Evolutionary conservation across 2,888 invertebrate genomes (phyloP).

Genomic region (Limnephilus lunatus): DNA sequence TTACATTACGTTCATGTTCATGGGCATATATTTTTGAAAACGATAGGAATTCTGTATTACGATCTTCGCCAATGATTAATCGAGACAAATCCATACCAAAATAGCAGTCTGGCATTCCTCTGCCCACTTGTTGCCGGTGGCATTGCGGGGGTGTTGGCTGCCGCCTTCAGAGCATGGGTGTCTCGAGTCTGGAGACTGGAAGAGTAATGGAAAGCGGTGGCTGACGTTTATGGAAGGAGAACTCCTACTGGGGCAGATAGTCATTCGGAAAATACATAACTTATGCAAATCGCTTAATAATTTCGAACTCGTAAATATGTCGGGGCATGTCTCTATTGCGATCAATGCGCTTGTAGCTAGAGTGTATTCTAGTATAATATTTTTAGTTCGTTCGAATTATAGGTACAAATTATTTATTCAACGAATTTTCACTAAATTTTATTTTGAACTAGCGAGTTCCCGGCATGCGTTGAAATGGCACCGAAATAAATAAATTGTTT

Average conservation of each 20-base stretch:
- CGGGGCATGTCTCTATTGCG: neutral
- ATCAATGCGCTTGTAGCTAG: neutral
- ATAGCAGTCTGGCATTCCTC: neutral
- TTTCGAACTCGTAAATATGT: neutral
- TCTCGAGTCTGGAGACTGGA: neutral
- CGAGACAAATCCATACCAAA: neutral
- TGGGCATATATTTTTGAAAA: neutral
- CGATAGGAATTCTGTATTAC: neutral
- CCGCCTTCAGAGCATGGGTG: neutral
- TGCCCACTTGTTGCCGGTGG: neutral
- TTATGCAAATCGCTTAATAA: constrained; percentile 2
- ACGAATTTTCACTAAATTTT: too few species aligned
- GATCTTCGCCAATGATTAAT: neutral
- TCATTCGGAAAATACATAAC: neutral
- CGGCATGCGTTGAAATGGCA: too few species aligned
- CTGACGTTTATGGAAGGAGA: neutral
- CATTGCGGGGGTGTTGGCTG: neutral
- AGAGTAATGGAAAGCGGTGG: neutral
- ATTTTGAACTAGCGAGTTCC: too few species aligned
- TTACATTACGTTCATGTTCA: neutral
- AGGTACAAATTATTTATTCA: too few species aligned
- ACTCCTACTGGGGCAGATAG: neutral
- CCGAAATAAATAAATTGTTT: too few species aligned
- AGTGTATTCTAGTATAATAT: neutral
- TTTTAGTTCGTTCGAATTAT: neutral